These are phyloP conservation scores for Glareola pratincola DNA, from an alignment of 2,113 vertebrate species.

Conservation along the genomic window DNA sequence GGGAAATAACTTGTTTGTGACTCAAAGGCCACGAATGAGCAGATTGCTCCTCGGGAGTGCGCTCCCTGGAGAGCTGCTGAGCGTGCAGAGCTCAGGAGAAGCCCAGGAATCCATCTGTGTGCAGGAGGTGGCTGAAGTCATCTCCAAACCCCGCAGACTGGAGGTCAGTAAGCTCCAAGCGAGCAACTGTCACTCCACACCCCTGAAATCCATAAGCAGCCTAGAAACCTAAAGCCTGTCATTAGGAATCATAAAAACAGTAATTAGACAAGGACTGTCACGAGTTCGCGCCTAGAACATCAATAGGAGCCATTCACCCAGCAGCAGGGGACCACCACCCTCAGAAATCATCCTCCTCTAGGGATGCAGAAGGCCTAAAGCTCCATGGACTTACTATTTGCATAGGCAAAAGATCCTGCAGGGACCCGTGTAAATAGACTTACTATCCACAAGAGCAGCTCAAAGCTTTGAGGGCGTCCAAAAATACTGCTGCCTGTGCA, in stretches of 20 bases:
- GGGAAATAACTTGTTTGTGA: background rate
- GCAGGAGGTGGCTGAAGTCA: background rate
- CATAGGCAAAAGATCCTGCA: background rate
- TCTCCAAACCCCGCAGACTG: background rate
- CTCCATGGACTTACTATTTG: background rate
- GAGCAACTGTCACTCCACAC: conserved; percentile 6
- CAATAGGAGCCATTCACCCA: background rate
- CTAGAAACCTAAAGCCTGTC: conserved; percentile 17
- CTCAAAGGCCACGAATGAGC: background rate
- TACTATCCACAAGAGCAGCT: background rate
- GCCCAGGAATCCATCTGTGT: background rate
- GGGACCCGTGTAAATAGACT: background rate
- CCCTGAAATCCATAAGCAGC: conserved; percentile 18
- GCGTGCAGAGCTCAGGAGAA: background rate
- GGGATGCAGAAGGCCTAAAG: background rate
- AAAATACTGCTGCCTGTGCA: background rate
- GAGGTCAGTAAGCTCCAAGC: background rate
- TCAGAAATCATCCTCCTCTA: background rate
- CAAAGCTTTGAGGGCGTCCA: background rate
- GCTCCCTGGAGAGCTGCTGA: background rate
- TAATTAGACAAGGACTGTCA: conserved; percentile 9
- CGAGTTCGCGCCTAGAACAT: background rate
- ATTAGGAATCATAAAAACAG: conserved; percentile 46
- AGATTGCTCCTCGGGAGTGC: background rate
- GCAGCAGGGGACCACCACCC: background rate